Conservation (phyloP, 2,113 vertebrate species). For the Natator depressus region DNA sequence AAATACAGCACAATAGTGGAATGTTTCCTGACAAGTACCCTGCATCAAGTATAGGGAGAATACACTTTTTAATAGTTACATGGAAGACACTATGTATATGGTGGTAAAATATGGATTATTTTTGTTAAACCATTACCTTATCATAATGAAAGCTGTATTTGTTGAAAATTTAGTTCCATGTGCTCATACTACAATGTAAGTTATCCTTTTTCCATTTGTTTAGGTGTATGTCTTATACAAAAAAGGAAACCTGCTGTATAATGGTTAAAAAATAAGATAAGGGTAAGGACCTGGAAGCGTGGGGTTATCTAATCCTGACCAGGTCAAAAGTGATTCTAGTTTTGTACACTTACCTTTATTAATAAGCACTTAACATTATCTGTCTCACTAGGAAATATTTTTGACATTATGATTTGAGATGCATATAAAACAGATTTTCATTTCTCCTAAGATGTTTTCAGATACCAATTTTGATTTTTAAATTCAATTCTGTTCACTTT, state of each 20-base stretch:
- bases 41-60: background rate
- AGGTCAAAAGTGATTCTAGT: background rate
- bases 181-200: background rate
- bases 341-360: background rate
- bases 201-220: background rate
- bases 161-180: background rate
- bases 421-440: background rate
- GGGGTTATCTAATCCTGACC: background rate
- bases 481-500: constrained; percentile 13
- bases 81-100: background rate
- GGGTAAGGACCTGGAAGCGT: background rate
- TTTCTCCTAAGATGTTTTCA: background rate
- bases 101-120: background rate
- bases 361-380: background rate
- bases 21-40: background rate
- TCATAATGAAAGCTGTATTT: accelerated
- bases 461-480: background rate
- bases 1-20: background rate
- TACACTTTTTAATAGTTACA: background rate
- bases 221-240: background rate
- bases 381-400: background rate
- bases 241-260: accelerated
- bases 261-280: background rate
- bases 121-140: background rate
- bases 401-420: background rate